phyloP scores from a whole-genome alignment of 2,797 vertebrate species.

The Siniperca scherzeri region DNA sequence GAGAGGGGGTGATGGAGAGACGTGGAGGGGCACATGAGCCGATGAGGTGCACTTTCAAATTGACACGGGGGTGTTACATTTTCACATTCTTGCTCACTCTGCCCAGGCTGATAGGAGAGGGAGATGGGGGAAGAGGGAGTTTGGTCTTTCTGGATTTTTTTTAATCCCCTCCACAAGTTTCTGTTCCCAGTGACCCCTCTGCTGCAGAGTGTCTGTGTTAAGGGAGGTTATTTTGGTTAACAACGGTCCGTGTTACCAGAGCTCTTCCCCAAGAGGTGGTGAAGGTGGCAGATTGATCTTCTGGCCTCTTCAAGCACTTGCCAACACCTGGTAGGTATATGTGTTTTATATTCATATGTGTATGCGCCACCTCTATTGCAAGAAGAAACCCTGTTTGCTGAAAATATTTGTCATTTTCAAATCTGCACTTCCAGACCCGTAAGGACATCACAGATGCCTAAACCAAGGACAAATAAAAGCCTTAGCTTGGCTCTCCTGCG shows the following conservation, averaged over 20 bases:
- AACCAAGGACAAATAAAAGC: slow-evolving; percentile 53
- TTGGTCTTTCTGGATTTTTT: slow-evolving; percentile 64
- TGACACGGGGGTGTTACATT: slow-evolving; percentile 81
- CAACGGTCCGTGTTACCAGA: slow-evolving; percentile 62
- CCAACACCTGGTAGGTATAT: slow-evolving; percentile 68
- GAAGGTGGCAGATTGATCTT: slow-evolving; percentile 80
- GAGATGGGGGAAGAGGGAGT: slow-evolving; percentile 58
- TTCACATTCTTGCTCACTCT: slow-evolving; percentile 79
- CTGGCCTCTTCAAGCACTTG: slow-evolving; percentile 61
- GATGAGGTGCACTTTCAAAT: slow-evolving; percentile 82
- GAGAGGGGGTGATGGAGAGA: slow-evolving; percentile 34
- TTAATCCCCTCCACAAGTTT: slow-evolving; percentile 58
- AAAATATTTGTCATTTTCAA: slow-evolving; percentile 58
- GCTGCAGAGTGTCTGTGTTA: slow-evolving; percentile 59
- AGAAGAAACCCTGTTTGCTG: slow-evolving; percentile 12
- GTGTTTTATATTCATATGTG: slow-evolving; percentile 43
- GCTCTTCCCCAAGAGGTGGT: slow-evolving; percentile 69
- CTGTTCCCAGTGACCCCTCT: slow-evolving; percentile 69
- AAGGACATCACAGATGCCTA: slow-evolving; percentile 47
- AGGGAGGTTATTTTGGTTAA: slow-evolving; percentile 77
- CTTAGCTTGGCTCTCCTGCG: slow-evolving; percentile 24
- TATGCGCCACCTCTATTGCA: slow-evolving; percentile 24
- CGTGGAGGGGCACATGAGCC: slow-evolving; percentile 72
- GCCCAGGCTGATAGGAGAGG: slow-evolving; percentile 66
- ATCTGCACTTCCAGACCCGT: slow-evolving; percentile 44